These are phyloP conservation scores for Scelioninae gen. 1 DNA, from an alignment of 2,888 invertebrate species.

Conservation along the genomic window DNA sequence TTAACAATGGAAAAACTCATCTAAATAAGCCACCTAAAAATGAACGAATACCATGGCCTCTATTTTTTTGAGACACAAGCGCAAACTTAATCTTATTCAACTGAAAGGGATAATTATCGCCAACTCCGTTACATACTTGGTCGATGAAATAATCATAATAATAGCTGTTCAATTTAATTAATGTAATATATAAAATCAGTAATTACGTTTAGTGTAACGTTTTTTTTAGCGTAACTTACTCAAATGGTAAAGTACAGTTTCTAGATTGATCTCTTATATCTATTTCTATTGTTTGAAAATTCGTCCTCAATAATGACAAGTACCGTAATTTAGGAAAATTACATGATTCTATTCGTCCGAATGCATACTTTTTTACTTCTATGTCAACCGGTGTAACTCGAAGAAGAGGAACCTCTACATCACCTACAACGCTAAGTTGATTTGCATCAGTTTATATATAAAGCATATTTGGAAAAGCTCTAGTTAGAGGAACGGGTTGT, in stretches of 20 bases:
- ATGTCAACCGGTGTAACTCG: slow-evolving; percentile 28
- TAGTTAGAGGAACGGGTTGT: not conserved
- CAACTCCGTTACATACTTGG: not conserved
- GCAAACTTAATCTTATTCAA: slow-evolving; percentile 2
- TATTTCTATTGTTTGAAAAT: slow-evolving; percentile 55
- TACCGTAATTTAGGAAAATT: not conserved
- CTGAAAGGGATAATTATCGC: no score
- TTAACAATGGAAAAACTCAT: slow-evolving; percentile 22
- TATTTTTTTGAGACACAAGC: slow-evolving; percentile 5
- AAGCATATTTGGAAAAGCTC: slow-evolving; percentile 10
- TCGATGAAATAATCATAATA: not conserved
- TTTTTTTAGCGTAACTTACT: slow-evolving; percentile 32
- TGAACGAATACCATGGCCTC: slow-evolving; percentile 14
- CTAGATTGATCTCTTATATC: slow-evolving; percentile 64
- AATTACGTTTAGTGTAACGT: slow-evolving; percentile 30
- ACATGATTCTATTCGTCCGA: slow-evolving; percentile 4
- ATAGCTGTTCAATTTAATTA: not conserved
- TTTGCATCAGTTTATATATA: slow-evolving; percentile 19
- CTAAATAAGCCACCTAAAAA: slow-evolving; percentile 31
- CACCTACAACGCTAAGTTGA: slow-evolving; percentile 5
- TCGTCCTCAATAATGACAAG: not conserved
- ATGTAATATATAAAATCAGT: not conserved
- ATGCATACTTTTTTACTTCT: slow-evolving; percentile 2
- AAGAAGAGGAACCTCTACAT: slow-evolving; percentile 9
- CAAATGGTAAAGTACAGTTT: slow-evolving; percentile 56